A percentile compares a stretch with the other conserved stretches of the same genome.
Conservation (phyloP, 2,888 invertebrate species). For the Lamproptera curius region DNA sequence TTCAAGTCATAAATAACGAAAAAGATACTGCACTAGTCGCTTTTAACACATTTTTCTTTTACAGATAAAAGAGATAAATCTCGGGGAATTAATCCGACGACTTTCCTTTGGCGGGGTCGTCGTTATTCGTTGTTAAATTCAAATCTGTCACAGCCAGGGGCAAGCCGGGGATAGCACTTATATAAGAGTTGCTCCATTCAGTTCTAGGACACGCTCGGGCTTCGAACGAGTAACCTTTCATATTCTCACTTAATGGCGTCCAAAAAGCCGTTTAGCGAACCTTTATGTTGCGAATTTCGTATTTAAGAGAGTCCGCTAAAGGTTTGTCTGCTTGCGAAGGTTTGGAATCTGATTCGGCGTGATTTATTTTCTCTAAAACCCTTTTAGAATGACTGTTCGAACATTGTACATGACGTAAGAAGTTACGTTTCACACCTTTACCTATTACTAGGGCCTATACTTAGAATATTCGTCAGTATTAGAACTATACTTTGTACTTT, state of each 20-base stretch:
- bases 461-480: no score
- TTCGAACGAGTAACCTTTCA: constrained; percentile 10
- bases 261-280: constrained; percentile 2
- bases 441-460: no score
- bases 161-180: constrained; percentile 12
- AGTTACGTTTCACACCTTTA: no score
- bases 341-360: no score
- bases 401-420: no score
- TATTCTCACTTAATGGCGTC: constrained; percentile 9
- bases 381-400: no score
- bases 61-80: not conserved
- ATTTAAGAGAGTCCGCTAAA: not conserved
- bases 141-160: constrained; percentile 17
- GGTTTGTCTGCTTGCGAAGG: constrained; percentile 6
- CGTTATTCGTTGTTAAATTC: constrained; percentile 17
- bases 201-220: constrained; percentile 10
- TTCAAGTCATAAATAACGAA: no score
- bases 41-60: not conserved
- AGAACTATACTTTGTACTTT: no score
- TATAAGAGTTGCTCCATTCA: constrained; percentile 11
- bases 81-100: not conserved
- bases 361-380: no score
- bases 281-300: not conserved
- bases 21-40: no score
- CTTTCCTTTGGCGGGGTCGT: not conserved